Base-by-base conservation (phyloP, 2,888 invertebrate genomes). In the Thecophora atra region DNA sequence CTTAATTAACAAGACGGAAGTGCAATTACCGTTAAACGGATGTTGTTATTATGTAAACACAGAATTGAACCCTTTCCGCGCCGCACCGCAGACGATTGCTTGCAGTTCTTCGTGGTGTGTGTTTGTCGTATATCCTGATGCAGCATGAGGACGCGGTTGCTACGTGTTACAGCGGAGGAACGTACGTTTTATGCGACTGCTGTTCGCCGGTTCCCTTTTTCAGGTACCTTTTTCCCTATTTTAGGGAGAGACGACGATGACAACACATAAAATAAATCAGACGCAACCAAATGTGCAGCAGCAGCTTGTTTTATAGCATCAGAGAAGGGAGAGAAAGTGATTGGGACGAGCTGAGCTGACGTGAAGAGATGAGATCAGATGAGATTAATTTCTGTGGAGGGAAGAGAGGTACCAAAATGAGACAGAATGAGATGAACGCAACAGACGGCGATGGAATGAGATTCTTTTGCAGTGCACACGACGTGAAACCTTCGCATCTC, bases 21-120 rank as follows among this genome's bases (percentile, higher is more conserved):
- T 58, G 58, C 68, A 68, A 68, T 68, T 68, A 68, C 68, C 68
- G 68, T 58, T 68, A 68, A 58, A 56, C 68, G 68, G 68, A 68
- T 68, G 68, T 56, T 68, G 58, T 58, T 68, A 44, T 68, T 58
- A 68, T 44, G 68, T 68, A 68, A 68, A 68, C 68, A 68, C 58
- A 58, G 56, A 42, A 68, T 44, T 58, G 44, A 56, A 54, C 54
- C 68, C 58, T 58, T 68, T 68, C 42, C 15, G 3, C 24, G 37
- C 5, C 44, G 24, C 13, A 24, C 47, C 8, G 7, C 44, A 42
- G n/a, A 63, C n/a, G 19, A 30, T 19, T 28, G 19, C 15, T 11
- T 44, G 37, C 3, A 19, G 7, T 8, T 8, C 24, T 8, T 58
- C 7, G 4, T 19, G 3, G 15, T 64, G 63, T 21, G 44, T 11